These are phyloP conservation scores for Peucedramus taeniatus DNA, from an alignment of 2,113 vertebrate genomes.

Conservation along the genomic window DNA sequence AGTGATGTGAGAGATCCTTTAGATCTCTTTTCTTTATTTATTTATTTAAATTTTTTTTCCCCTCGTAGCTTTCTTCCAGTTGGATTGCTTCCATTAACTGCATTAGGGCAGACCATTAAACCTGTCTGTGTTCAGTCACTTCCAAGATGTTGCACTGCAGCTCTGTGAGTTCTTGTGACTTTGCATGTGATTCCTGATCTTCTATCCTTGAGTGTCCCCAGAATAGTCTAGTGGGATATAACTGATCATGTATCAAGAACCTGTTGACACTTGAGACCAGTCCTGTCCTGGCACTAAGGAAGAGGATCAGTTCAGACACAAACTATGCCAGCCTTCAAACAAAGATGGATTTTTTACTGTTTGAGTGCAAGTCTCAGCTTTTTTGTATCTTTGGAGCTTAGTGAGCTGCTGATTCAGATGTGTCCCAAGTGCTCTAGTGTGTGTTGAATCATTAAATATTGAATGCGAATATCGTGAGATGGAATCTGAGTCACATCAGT, in stretches of 20 bases:
- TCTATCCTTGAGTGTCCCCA: neutral
- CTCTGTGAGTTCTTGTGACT: neutral
- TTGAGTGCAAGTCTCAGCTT: neutral
- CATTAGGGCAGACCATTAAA: neutral
- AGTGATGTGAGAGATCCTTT: neutral
- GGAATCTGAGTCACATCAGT: neutral
- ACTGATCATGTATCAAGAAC: neutral
- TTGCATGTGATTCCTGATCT: neutral
- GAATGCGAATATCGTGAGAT: neutral
- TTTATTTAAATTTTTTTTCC: neutral
- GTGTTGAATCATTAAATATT: neutral
- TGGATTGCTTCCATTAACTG: conserved; percentile 10
- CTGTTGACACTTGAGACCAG: conserved; percentile 20
- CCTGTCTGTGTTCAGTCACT: neutral
- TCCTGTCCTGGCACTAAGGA: neutral
- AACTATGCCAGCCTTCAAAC: neutral
- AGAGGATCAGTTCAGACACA: neutral
- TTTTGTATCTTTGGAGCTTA: neutral
- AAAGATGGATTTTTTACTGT: neutral
- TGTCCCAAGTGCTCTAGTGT: neutral
- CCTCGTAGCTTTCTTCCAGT: neutral
- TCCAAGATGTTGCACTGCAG: neutral
- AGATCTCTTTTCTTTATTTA: neutral
- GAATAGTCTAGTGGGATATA: neutral
- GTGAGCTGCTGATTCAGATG: neutral